Conservation (phyloP, 2,888 invertebrate genomes). For the Dascillus cervinus region DNA sequence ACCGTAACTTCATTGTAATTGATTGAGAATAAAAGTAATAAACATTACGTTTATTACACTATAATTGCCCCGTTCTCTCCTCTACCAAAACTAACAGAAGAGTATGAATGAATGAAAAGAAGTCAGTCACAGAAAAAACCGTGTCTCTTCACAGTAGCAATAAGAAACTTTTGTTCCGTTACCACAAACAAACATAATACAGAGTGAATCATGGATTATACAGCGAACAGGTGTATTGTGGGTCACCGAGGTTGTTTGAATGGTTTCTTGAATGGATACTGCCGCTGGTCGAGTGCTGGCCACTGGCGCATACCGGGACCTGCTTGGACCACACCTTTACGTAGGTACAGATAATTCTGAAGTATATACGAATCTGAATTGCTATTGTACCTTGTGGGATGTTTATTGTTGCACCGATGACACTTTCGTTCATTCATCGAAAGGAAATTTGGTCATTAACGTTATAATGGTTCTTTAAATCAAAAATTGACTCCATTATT, state of each 20-base stretch:
- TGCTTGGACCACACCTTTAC: constrained; percentile 7
- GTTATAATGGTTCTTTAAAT: no score
- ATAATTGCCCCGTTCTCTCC: no score
- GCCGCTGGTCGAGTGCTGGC: background rate
- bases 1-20: no score
- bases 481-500: no score
- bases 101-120: no score
- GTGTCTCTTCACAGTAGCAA: no score
- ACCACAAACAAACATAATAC: background rate
- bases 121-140: no score
- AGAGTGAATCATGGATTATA: background rate
- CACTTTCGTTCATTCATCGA: constrained; percentile 11
- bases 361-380: constrained; percentile 11
- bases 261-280: no score
- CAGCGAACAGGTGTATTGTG: background rate
- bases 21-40: no score
- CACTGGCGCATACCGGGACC: background rate
- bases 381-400: constrained; percentile 9
- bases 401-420: constrained; percentile 8
- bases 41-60: no score
- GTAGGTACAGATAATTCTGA: constrained; percentile 7
- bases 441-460: no score
- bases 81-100: no score
- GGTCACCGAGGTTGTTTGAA: background rate
- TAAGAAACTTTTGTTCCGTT: background rate